Evolutionary conservation across 2,113 vertebrate species (phyloP).

Genomic region (Oplegnathus fasciatus): DNA sequence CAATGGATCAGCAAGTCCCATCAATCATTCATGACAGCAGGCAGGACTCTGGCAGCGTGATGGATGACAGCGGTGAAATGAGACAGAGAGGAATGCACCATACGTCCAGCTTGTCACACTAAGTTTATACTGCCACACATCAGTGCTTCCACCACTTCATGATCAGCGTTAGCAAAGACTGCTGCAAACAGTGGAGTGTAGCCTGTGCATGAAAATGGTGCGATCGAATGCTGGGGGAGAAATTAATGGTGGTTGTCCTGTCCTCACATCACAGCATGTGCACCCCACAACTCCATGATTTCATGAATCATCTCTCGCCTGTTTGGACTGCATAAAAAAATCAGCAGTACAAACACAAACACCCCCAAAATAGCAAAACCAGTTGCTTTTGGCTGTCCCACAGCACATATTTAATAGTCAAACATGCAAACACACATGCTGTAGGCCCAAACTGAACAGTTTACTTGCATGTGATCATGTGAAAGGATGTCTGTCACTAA

Average conservation of each 20-base stretch:
- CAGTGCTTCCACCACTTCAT: constrained; percentile 50
- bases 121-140: constrained; percentile 66
- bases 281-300: constrained; percentile 8
- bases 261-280: neutral
- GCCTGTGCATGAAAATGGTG: neutral
- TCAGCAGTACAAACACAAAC: neutral
- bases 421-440: neutral
- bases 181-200: neutral
- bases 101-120: constrained; percentile 63
- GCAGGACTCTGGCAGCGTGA: constrained; percentile 73
- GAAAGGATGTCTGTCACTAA: constrained; percentile 17
- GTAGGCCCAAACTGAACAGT: neutral
- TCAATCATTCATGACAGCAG: constrained; percentile 71
- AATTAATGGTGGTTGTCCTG: constrained; percentile 25
- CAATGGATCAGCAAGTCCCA: constrained; percentile 69
- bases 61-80: constrained; percentile 76
- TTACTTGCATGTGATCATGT: constrained; percentile 10
- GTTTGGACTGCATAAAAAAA: constrained; percentile 11
- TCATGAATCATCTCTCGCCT: constrained; percentile 25
- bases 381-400: neutral
- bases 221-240: constrained; percentile 17
- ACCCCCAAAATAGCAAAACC: neutral
- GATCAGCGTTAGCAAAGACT: constrained; percentile 23
- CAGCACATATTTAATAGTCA: neutral
- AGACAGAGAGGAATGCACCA: constrained; percentile 73